Evolutionary conservation across 2,113 vertebrate species (phyloP).

Genomic region (Chaetura pelagica): DNA sequence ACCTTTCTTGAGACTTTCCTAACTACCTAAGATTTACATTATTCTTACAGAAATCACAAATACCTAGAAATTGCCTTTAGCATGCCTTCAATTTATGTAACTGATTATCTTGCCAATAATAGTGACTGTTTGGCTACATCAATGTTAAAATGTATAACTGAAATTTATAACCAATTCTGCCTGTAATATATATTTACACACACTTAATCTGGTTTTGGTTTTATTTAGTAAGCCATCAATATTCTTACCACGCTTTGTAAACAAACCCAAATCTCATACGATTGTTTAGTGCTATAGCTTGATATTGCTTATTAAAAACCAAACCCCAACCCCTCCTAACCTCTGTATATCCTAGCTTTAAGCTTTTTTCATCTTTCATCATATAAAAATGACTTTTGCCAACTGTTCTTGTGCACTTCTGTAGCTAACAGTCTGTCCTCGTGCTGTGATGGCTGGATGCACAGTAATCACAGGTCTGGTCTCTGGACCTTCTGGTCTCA

Average conservation of each 20-base stretch:
- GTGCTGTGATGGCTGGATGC: accelerated
- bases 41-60: not conserved
- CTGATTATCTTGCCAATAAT: not conserved
- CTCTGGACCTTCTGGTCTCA: not conserved
- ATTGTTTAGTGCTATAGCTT: not conserved
- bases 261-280: not conserved
- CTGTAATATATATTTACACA: accelerated
- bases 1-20: not conserved
- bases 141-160: not conserved
- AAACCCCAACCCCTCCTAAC: not conserved
- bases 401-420: not conserved
- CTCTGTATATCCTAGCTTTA: not conserved
- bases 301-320: not conserved
- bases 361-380: too few species aligned
- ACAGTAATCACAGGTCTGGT: accelerated
- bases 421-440: not conserved
- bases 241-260: not conserved
- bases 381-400: not conserved
- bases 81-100: not conserved
- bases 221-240: not conserved
- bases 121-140: not conserved
- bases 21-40: not conserved
- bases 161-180: not conserved
- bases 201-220: not conserved
- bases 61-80: not conserved